Conservation (phyloP, 2,888 invertebrate species). For the Julus scandinavius region DNA sequence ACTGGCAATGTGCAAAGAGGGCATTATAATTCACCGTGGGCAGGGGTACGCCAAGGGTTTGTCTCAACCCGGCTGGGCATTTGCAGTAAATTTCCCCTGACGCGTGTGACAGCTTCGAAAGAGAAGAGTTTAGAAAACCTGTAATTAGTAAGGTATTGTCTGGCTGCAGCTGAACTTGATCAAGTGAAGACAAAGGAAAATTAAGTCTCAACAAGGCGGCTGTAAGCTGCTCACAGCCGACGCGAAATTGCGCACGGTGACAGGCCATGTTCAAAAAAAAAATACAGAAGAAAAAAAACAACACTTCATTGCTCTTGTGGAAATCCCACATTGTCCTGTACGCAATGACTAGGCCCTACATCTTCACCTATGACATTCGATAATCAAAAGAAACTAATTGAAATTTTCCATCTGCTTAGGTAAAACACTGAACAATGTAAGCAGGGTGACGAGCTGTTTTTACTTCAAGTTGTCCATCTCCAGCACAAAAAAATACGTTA, state of each 20-base stretch:
- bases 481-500: too few species aligned
- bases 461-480: background rate
- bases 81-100: slow-evolving; percentile 53
- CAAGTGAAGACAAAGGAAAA: slow-evolving; percentile 48
- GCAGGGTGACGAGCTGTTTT: background rate
- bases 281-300: background rate
- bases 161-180: slow-evolving; percentile 50
- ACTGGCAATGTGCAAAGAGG: background rate
- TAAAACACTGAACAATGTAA: background rate
- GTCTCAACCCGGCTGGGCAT: slow-evolving; percentile 34
- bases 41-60: slow-evolving; percentile 17
- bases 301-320: background rate
- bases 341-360: slow-evolving; percentile 24
- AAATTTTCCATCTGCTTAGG: slow-evolving; percentile 27
- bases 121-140: slow-evolving; percentile 53
- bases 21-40: slow-evolving; percentile 8
- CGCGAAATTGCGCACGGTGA: slow-evolving; percentile 6
- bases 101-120: slow-evolving; percentile 49
- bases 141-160: slow-evolving; percentile 55
- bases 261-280: background rate
- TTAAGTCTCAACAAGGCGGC: slow-evolving; percentile 35
- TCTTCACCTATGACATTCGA: slow-evolving; percentile 26
- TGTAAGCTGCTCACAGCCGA: slow-evolving; percentile 24
- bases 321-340: background rate
- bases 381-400: slow-evolving; percentile 34